Evolutionary conservation across 2,113 vertebrate species (phyloP).

Genomic region (Zapornia atra): DNA sequence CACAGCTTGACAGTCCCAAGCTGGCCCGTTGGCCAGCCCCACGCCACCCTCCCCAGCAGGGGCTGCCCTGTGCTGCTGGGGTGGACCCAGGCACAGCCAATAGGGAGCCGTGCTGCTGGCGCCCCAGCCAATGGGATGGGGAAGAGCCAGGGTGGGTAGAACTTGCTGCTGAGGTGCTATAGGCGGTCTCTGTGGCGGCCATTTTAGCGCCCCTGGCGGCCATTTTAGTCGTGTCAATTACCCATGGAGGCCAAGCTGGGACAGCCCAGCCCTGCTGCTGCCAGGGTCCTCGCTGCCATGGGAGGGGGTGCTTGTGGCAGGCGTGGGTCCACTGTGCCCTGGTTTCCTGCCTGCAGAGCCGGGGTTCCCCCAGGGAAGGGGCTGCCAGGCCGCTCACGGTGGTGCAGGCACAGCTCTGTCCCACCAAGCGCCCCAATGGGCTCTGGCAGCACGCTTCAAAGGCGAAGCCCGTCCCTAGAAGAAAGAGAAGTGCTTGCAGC

Average conservation of each 20-base stretch:
- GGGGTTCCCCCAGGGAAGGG: not conserved
- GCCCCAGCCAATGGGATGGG: not conserved
- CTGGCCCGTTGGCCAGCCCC: too few species aligned
- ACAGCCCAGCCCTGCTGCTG: fast-evolving
- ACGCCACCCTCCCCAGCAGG: fast-evolving
- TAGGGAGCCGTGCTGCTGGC: fast-evolving
- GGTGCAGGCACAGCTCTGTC: not conserved
- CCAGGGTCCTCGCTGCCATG: not conserved
- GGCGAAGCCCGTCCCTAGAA: not conserved
- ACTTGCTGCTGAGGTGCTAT: fast-evolving
- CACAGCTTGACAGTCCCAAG: not conserved
- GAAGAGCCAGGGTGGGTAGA: not conserved
- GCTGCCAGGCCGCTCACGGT: fast-evolving
- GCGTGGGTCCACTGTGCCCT: not conserved
- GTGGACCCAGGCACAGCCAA: not conserved
- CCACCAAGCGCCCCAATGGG: fast-evolving
- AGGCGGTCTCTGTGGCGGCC: not conserved
- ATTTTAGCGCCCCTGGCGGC: not conserved
- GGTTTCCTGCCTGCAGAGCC: not conserved
- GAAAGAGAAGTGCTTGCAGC: constrained; percentile 34
- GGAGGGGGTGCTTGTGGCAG: fast-evolving
- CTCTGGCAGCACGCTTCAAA: not conserved
- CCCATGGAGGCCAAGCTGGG: fast-evolving
- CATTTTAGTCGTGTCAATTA: not conserved
- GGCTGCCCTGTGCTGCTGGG: not conserved